A percentile compares a stretch with the other conserved stretches of the same genome.
phyloP scores from a whole-genome alignment of 2,888 invertebrate genomes.

The Dicyrtoma fusca region DNA sequence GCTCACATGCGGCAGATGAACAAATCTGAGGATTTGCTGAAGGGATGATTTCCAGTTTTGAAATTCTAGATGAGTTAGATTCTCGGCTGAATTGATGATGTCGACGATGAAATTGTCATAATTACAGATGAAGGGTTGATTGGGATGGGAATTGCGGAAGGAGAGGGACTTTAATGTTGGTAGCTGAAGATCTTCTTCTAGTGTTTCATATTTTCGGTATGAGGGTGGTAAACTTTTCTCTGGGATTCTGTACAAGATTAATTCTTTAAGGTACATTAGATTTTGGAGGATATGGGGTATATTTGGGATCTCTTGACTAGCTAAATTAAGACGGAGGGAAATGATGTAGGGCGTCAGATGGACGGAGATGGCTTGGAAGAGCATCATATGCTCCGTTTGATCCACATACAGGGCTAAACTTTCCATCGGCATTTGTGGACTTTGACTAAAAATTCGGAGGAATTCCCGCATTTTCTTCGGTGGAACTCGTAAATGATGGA shows the following conservation, averaged over 20 bases:
- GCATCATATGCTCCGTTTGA: slow-evolving; percentile 6
- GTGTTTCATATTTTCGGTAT: slow-evolving; percentile 11
- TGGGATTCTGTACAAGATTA: slow-evolving; percentile 16
- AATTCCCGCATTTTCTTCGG: slow-evolving; percentile 19
- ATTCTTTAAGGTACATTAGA: neutral
- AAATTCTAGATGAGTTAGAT: slow-evolving; percentile 12
- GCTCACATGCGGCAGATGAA: neutral
- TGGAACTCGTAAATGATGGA: slow-evolving; percentile 6
- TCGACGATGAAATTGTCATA: slow-evolving; percentile 28
- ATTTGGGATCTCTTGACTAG: slow-evolving; percentile 20
- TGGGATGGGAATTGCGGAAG: slow-evolving; percentile 14
- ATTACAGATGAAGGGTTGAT: slow-evolving; percentile 17
- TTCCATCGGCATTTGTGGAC: neutral
- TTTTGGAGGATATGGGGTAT: slow-evolving; percentile 10
- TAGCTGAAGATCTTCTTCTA: slow-evolving; percentile 14
- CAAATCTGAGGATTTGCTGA: slow-evolving; percentile 15
- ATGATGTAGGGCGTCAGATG: neutral
- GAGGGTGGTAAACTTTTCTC: slow-evolving; percentile 15
- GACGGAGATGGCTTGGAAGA: neutral
- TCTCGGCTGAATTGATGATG: slow-evolving; percentile 12
- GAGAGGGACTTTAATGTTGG: slow-evolving; percentile 7
- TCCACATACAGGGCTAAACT: slow-evolving; percentile 15
- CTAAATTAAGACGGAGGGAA: neutral
- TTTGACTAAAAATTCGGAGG: slow-evolving; percentile 3
- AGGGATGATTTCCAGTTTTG: slow-evolving; percentile 30